These are phyloP conservation scores for Cercocebus atys DNA, from an alignment of 2,113 vertebrate species.

Conservation along the genomic window DNA sequence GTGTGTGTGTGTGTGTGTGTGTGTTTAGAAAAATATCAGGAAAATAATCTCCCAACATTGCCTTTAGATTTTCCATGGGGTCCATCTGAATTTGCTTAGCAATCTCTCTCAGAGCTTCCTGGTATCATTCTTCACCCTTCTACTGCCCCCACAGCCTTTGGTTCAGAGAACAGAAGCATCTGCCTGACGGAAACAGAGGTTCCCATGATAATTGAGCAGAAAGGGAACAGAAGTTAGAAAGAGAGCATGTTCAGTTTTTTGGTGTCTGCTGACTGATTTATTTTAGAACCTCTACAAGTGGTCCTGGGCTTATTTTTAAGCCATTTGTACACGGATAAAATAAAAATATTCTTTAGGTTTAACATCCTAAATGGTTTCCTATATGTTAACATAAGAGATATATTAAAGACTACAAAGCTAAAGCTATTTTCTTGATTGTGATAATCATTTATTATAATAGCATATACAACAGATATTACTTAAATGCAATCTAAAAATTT, in stretches of 20 bases:
- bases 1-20: constrained; percentile 14
- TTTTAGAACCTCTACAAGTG: constrained; percentile 47
- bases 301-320: constrained; percentile 51
- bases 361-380: background rate
- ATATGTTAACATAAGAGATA: background rate
- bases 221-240: constrained; percentile 50
- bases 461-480: background rate
- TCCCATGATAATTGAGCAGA: constrained; percentile 29
- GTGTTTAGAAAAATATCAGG: background rate
- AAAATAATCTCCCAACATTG: background rate
- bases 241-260: constrained; percentile 21
- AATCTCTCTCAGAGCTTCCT: background rate
- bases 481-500: background rate
- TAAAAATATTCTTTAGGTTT: background rate
- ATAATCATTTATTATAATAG: background rate
- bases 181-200: background rate
- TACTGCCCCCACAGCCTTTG: background rate
- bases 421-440: background rate
- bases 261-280: constrained; percentile 56
- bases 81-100: background rate
- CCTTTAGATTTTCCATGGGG: background rate
- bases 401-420: background rate
- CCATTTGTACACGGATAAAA: constrained; percentile 7
- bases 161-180: background rate
- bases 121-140: background rate